phyloP scores from a whole-genome alignment of 35 echinoderm and acorn worm species.

The Patiria miniata region DNA sequence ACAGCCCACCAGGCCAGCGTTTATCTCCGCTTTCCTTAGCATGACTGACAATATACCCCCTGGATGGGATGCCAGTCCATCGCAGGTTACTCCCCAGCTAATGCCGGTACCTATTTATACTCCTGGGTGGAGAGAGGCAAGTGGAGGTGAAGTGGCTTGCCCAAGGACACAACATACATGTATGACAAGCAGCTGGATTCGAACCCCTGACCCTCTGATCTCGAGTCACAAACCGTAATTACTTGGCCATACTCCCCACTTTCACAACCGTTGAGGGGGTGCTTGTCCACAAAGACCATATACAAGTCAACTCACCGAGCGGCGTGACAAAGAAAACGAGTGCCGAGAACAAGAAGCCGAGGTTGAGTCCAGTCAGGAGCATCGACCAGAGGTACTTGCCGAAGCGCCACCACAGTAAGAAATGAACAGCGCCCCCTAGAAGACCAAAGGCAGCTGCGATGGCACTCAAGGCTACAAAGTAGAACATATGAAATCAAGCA shows the following conservation, averaged over 20 bases:
- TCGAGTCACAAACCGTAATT: neutral
- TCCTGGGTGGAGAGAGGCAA: no score
- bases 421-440: slow-evolving; percentile 51
- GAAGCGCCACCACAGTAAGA: slow-evolving; percentile 80
- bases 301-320: slow-evolving; percentile 59
- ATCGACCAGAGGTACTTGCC: slow-evolving; percentile 55
- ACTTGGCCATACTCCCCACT: no score
- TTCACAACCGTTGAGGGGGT: neutral
- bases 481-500: neutral
- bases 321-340: slow-evolving; percentile 80
- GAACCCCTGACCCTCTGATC: no score
- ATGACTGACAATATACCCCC: no score
- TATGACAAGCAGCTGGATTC: no score
- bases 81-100: no score
- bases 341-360: slow-evolving; percentile 68
- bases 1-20: no score
- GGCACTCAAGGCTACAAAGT: slow-evolving; percentile 44
- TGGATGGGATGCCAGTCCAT: no score
- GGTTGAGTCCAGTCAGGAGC: slow-evolving; percentile 49
- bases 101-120: no score
- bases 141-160: no score
- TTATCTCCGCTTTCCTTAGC: no score
- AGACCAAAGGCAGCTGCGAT: slow-evolving; percentile 42
- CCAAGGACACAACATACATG: no score
- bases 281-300: neutral